These are phyloP conservation scores for Vulpes ferrilata DNA, from an alignment of 2,113 vertebrate species.

Conservation along the genomic window DNA sequence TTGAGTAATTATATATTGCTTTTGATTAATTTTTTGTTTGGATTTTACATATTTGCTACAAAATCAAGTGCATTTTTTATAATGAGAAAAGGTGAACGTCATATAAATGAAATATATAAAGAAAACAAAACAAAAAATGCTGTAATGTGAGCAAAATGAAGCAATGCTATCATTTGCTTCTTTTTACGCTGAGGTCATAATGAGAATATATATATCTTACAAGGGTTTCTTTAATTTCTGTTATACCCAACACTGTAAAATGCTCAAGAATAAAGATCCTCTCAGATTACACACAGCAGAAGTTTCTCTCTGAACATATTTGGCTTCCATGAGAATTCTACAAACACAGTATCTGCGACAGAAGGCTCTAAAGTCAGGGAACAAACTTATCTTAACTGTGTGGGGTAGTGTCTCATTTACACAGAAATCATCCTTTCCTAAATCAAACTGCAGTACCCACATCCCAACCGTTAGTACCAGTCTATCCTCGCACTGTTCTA, in stretches of 20 bases:
- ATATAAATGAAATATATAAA: not conserved
- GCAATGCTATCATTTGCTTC: not conserved
- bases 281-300: not conserved
- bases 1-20: not conserved
- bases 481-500: not conserved
- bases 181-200: not conserved
- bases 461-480: not conserved
- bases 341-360: constrained; percentile 58
- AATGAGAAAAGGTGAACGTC: constrained; percentile 14
- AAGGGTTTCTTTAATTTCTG: constrained; percentile 17
- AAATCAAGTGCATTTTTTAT: not conserved
- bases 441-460: not conserved
- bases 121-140: not conserved
- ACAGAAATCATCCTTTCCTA: constrained; percentile 2
- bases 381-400: constrained; percentile 61
- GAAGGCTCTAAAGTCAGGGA: constrained; percentile 57
- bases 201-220: not conserved
- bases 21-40: not conserved
- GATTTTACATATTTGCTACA: not conserved
- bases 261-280: not conserved
- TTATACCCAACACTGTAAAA: not conserved
- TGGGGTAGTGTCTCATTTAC: constrained; percentile 49
- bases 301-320: constrained; percentile 46
- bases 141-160: not conserved
- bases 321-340: constrained; percentile 55